Evolutionary conservation across 2,888 invertebrate species (phyloP).

Genomic region (Eurytoma adleriae): DNA sequence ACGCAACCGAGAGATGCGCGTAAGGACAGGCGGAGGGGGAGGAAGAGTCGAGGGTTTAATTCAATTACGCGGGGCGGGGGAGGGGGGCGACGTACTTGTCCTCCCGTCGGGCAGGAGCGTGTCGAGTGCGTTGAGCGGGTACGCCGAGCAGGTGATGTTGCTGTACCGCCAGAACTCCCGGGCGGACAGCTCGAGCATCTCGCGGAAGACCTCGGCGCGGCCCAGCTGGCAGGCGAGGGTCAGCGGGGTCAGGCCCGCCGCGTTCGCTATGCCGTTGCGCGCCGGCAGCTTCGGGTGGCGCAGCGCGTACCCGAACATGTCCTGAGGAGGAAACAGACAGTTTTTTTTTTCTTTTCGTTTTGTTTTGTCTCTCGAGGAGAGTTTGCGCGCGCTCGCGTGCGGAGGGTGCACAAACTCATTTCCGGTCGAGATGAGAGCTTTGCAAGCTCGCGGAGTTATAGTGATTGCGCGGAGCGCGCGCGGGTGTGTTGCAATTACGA

Average conservation of each 20-base stretch:
- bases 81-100: constrained; percentile 84
- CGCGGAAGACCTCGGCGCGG: constrained; percentile 96
- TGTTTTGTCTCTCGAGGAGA: not conserved
- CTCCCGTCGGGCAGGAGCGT: constrained; percentile 95
- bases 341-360: not conserved
- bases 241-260: constrained; percentile 93
- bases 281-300: constrained; percentile 96
- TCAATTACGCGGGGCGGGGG: not conserved
- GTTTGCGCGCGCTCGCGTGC: no score
- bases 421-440: no score
- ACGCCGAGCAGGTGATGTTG: constrained; percentile 98
- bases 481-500: no score
- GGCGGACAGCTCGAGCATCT: constrained; percentile 97
- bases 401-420: no score
- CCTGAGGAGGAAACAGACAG: constrained; percentile 78
- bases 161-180: constrained; percentile 99
- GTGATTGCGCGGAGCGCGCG: no score
- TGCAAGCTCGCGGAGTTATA: no score
- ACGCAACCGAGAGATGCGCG: not conserved
- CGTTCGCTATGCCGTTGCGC: constrained; percentile 92
- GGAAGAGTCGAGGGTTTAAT: constrained; percentile 14
- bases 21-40: no score
- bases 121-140: constrained; percentile 96
- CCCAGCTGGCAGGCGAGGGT: constrained; percentile 98
- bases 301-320: constrained; percentile 98